Percentiles rank a stretch among this genome's conserved stretches.
phyloP scores from a whole-genome alignment of 1,140 invertebrate genomes.

The Dreissena polymorpha region DNA sequence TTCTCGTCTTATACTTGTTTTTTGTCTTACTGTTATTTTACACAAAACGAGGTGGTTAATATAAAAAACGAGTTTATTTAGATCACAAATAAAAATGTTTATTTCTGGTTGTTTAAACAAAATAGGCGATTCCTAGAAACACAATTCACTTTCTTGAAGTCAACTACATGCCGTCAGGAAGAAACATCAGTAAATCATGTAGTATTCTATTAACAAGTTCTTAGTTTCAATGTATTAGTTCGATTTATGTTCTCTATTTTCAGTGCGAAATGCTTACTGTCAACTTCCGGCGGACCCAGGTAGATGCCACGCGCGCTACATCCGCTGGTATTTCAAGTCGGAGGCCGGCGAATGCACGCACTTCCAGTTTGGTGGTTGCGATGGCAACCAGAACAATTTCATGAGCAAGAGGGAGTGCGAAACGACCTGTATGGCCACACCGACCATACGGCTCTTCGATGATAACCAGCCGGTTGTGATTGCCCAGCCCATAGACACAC shows the following conservation, averaged over 20 bases:
- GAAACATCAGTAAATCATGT: too few relatives aligned
- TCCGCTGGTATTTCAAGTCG: constrained; percentile 83
- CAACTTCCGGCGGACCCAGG: constrained; percentile 79
- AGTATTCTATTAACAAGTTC: too few relatives aligned
- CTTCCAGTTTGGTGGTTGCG: constrained; percentile 86
- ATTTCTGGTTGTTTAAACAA: too few relatives aligned
- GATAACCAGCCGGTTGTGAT: constrained; percentile 36
- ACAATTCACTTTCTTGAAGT: too few relatives aligned
- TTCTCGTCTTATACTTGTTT: too few relatives aligned
- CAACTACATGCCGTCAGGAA: too few relatives aligned
- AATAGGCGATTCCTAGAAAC: too few relatives aligned
- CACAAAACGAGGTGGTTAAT: too few relatives aligned
- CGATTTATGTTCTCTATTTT: constrained; percentile 35
- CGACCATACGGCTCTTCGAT: constrained; percentile 33
- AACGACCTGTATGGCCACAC: constrained; percentile 42
- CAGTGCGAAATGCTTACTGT: constrained; percentile 60
- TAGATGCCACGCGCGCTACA: constrained; percentile 83
- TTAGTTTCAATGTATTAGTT: too few relatives aligned
- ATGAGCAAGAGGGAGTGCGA: constrained; percentile 61
- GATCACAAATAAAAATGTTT: too few relatives aligned
- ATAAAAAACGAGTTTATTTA: too few relatives aligned
- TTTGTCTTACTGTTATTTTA: too few relatives aligned
- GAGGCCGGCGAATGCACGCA: constrained; percentile 81
- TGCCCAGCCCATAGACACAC: constrained; percentile 28
- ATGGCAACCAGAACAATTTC: constrained; percentile 87